Base-by-base conservation (phyloP, 2,888 invertebrate species). In the Lobophora halterata region DNA sequence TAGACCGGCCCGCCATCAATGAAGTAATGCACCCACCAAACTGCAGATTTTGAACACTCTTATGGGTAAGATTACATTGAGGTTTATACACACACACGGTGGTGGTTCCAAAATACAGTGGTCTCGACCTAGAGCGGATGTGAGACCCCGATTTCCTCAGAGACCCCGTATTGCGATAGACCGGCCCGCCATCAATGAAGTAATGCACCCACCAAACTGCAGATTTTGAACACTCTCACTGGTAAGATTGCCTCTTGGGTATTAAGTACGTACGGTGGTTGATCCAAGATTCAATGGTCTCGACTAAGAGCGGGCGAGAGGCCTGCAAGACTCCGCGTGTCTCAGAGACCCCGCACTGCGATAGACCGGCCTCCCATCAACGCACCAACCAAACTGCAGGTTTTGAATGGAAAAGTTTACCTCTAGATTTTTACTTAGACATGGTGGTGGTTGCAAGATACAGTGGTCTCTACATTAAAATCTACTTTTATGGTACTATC, bases 181-280 rank as follows among this genome's bases (percentile, higher is more conserved):
- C 1, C 57, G 61, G 3, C 55, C 69, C 0, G 34, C 34, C 12
- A 49, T 61, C 6, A 68, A 70, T n/a, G n/a, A n/a, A n/a, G n/a
- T n/a, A n/a, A n/a, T 4, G 60, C 63, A 2, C 71, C 71, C 0
- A 70, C 73, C n/a, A 69, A 75, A 27, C 64, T 86, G 9, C 71
- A 82, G 43, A 75, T 81, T 44, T 42, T 86, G 30, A 79, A 79
- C n/a, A n/a, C n/a, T n/a, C n/a, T n/a, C n/a, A n/a, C 83, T 74
- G 83, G 83, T 81, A 55, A 48, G 51, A 23, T 27, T 16, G 7
- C 5, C 11, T 18, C 5, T 13, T 29, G 9, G n/a, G 6, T 34
- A 6, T 7, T 6, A 11, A n/a, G n/a, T 5, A 5, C 10, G 16
- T 8, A 17, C 16, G 5, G n/a, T 3, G n/a, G n/a, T n/a, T 27